Evolutionary conservation across 2,113 vertebrate genomes (phyloP), one percentile per base, ranked within the genome.

Genomic region (Chaetorhynchus papuensis): DNA sequence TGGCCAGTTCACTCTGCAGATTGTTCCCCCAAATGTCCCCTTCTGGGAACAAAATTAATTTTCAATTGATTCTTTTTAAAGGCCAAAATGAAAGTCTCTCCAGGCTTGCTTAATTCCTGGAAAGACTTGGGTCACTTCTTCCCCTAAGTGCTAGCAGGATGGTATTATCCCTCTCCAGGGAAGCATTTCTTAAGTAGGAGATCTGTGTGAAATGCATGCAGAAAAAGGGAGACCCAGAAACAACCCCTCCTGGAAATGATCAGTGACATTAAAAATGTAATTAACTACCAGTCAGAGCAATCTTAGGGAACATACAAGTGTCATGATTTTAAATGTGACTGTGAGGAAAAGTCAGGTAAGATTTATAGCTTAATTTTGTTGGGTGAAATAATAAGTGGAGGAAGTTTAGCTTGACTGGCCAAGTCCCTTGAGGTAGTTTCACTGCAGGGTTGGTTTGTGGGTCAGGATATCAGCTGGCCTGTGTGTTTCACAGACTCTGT

Each of bases 341-440:
- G 1, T 49, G 64, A 65, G 47, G 42, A 30, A 35, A 83, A 86
- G 71, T 47, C 57, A 84, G 64, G 35, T 86, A 63, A 70, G 72
- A 78, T 86, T 86, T 94, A 86, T 35, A 70, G 59, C 35, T 86
- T 89, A 41, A 88, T 97, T 93, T 92, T 93, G 19, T 54, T 83
- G 54, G 47, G 35, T 83, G 66, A 87, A 81, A 63, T 70, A 90
- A 77, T 79, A 87, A 89, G 85, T 28, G 44, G 47, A 89, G 33
- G 52, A 86, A 57, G 45, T 77, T 77, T 74, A 86, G 71, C 59
- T 83, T 90, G 63, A 47, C 50, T 95, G 85, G 71, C 63, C 66
- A 79, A 74, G 33, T 28, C 42, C 71, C 76, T 90, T 86, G 68
- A 92, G 83, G 64, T 70, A 27, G 37, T 74, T 94, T 86, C 50